Evolutionary conservation across 37 sponge, comb jelly and placozoan species (phyloP).

Genomic region (Lycopodina hypogea): DNA sequence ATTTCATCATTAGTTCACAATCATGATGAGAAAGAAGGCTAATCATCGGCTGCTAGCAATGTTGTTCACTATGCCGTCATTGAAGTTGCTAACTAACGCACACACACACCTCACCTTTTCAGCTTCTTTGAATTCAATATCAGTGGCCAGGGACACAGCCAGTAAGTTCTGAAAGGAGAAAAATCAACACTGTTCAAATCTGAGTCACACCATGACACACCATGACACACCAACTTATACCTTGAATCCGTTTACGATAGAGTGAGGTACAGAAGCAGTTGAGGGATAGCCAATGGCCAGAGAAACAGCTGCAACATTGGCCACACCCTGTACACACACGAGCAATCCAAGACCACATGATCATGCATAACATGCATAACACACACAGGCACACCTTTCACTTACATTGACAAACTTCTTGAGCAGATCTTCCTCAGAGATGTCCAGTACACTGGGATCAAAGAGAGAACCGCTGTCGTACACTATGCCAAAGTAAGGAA

Average conservation of each 20-base stretch:
- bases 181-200: background rate
- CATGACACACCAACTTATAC: slow-evolving; percentile 17
- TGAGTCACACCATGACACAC: no score
- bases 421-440: slow-evolving; percentile 77
- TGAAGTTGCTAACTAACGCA: background rate
- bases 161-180: slow-evolving; percentile 75
- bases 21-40: background rate
- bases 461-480: slow-evolving; percentile 92
- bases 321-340: slow-evolving; percentile 58
- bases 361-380: background rate
- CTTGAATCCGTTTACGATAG: slow-evolving; percentile 95
- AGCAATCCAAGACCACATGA: background rate
- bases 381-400: background rate
- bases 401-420: slow-evolving; percentile 68
- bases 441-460: slow-evolving; percentile 82
- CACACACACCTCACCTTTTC: slow-evolving; percentile 64
- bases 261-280: slow-evolving; percentile 92
- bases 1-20: background rate
- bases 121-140: slow-evolving; percentile 94
- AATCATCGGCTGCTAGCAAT: slow-evolving; percentile 14
- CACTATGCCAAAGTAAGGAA: slow-evolving; percentile 53
- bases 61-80: no score
- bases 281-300: slow-evolving; percentile 91
- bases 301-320: slow-evolving; percentile 82
- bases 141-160: slow-evolving; percentile 90